Conservation (phyloP, 2,113 vertebrate genomes). For the Geothlypis trichas region DNA sequence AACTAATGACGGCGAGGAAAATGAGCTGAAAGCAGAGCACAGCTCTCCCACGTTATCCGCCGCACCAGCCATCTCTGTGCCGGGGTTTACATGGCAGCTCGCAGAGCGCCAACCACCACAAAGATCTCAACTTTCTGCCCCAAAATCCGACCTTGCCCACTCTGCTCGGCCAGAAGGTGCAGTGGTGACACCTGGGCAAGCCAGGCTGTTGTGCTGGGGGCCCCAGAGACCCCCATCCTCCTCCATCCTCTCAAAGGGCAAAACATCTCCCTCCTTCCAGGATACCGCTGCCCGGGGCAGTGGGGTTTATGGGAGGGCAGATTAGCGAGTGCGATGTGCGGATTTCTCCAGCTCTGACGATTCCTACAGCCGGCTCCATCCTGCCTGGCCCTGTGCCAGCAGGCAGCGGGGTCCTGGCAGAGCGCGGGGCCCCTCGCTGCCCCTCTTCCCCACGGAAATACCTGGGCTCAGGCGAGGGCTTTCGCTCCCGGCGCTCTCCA, state of each 20-base stretch:
- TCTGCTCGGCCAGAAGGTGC: neutral
- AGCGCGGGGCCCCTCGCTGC: neutral
- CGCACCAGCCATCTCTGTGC: neutral
- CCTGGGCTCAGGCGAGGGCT: conserved; percentile 4
- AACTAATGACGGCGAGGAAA: conserved; percentile 30
- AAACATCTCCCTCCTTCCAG: neutral
- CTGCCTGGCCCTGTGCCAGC: neutral
- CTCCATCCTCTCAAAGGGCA: neutral
- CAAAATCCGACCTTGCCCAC: neutral
- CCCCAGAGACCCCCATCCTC: neutral
- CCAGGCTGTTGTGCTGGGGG: neutral
- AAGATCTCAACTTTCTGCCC: neutral
- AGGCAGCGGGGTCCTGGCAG: neutral
- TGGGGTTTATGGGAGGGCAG: neutral
- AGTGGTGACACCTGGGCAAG: neutral
- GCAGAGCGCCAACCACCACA: neutral
- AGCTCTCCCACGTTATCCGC: neutral
- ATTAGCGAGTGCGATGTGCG: rapidly evolving
- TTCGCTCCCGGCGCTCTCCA: neutral
- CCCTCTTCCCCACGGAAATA: conserved; percentile 7
- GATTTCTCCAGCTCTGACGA: neutral
- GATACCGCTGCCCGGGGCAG: neutral
- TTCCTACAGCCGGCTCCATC: neutral
- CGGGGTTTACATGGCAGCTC: neutral
- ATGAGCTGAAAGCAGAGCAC: conserved; percentile 30